Evolutionary conservation across 2,797 vertebrate genomes (phyloP).

Genomic region (Hapalemur alaotrensis): DNA sequence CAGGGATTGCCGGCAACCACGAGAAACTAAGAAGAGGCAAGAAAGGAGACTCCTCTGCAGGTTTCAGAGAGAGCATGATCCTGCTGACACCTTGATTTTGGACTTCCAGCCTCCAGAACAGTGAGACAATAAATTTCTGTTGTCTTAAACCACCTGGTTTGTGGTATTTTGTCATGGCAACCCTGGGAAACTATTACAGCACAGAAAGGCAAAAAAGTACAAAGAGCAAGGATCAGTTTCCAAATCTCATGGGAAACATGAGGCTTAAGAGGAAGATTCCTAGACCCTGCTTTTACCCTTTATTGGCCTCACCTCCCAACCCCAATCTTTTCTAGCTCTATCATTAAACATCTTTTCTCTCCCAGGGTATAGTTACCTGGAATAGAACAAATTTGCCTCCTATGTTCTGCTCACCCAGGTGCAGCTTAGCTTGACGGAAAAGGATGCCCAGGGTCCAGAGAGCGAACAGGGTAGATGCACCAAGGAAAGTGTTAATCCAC

Average conservation of each 20-base stretch:
- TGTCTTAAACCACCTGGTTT: not conserved
- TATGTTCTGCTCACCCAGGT: slow-evolving; percentile 84
- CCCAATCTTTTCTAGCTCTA: not conserved
- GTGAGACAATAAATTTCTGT: not conserved
- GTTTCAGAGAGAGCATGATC: not conserved
- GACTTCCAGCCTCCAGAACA: not conserved
- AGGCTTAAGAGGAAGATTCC: not conserved
- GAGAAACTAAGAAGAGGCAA: not conserved
- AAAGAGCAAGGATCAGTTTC: not conserved
- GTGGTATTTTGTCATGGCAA: not conserved
- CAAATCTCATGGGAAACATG: not conserved
- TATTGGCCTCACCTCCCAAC: not conserved
- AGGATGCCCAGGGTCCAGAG: slow-evolving; percentile 85
- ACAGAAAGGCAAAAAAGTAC: not conserved
- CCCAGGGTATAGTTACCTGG: slow-evolving; percentile 82
- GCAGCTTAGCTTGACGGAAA: slow-evolving; percentile 83
- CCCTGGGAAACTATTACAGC: not conserved
- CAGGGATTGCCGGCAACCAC: not conserved
- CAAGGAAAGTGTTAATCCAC: slow-evolving; percentile 83
- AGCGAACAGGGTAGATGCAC: slow-evolving; percentile 82
- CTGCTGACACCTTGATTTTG: not conserved
- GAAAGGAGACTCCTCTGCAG: not conserved
- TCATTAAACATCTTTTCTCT: not conserved
- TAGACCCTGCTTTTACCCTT: not conserved
- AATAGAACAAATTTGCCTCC: slow-evolving; percentile 85